Evolutionary conservation across 2,797 vertebrate genomes (phyloP).

Genomic region (Harpagifer antarcticus): DNA sequence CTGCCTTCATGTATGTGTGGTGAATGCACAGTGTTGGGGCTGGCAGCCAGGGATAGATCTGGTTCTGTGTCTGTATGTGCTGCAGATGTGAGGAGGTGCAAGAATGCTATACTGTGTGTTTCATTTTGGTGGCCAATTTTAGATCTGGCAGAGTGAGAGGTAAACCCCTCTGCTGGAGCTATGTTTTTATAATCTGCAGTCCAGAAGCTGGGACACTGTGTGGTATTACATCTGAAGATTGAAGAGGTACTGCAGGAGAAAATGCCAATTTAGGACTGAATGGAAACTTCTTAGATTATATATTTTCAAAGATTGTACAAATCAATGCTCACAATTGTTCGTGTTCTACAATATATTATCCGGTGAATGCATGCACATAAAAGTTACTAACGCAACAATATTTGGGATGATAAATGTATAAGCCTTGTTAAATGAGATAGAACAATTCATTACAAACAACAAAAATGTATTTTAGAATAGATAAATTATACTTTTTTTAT

Average conservation of each 20-base stretch:
- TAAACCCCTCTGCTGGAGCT: conserved; percentile 26
- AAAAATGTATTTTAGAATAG: neutral
- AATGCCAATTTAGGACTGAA: conserved; percentile 1
- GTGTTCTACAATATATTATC: neutral
- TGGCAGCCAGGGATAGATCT: conserved; percentile 53
- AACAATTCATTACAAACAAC: neutral
- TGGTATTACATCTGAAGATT: neutral
- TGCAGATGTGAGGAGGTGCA: conserved; percentile 57
- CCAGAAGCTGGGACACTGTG: conserved; percentile 3
- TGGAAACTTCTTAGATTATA: neutral
- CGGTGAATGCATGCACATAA: neutral
- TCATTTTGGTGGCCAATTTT: conserved; percentile 48
- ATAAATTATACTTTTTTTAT: neutral
- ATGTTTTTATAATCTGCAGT: conserved; percentile 17
- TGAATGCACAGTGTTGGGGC: conserved; percentile 42
- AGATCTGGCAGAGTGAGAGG: conserved; percentile 32
- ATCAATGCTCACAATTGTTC: neutral
- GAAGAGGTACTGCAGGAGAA: neutral
- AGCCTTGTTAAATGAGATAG: neutral
- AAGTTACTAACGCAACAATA: neutral
- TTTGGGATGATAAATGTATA: neutral
- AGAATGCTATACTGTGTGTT: conserved; percentile 50
- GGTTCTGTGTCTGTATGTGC: conserved; percentile 32
- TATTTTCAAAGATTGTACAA: neutral
- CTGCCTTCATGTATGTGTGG: conserved; percentile 28